Percentiles rank a stretch among this genome's conserved stretches.
Evolutionary conservation across 2,888 invertebrate genomes (phyloP).

Genomic region (Melitaea athalia): DNA sequence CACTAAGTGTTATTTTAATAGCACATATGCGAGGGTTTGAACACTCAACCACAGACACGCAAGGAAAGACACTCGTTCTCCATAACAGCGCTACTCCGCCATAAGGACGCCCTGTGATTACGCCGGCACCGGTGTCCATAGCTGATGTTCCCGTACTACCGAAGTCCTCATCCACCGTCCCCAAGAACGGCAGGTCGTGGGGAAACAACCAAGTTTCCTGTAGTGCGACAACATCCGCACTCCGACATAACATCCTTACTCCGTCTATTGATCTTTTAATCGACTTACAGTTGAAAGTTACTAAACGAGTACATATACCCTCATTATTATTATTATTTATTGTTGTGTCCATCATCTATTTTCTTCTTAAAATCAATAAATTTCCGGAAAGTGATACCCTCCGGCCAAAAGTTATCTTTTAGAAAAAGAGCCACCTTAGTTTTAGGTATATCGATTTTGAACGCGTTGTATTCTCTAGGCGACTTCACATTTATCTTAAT

Average conservation of each 20-base stretch:
- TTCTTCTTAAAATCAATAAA: neutral
- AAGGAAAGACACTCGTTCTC: conserved; percentile 7
- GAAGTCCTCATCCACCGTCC: conserved; percentile 4
- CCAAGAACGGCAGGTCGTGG: neutral
- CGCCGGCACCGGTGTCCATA: conserved; percentile 2
- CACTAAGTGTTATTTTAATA: neutral
- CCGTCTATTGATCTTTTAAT: no score
- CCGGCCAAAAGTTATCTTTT: neutral
- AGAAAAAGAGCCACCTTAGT: neutral
- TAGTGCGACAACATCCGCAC: no score
- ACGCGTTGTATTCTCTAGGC: neutral
- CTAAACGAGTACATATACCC: neutral
- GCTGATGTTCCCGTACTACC: conserved; percentile 12
- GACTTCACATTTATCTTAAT: neutral
- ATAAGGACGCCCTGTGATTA: conserved; percentile 11
- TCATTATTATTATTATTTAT: neutral
- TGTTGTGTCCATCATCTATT: neutral
- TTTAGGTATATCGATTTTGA: neutral
- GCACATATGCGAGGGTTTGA: neutral
- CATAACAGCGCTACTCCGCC: conserved; percentile 17
- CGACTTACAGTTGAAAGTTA: neutral
- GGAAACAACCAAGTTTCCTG: no score
- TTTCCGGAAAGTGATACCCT: neutral
- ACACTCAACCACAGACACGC: conserved; percentile 5
- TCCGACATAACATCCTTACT: no score